phyloP scores from a whole-genome alignment of 2,797 vertebrate species.

The Sebastes kiyomatsui region DNA sequence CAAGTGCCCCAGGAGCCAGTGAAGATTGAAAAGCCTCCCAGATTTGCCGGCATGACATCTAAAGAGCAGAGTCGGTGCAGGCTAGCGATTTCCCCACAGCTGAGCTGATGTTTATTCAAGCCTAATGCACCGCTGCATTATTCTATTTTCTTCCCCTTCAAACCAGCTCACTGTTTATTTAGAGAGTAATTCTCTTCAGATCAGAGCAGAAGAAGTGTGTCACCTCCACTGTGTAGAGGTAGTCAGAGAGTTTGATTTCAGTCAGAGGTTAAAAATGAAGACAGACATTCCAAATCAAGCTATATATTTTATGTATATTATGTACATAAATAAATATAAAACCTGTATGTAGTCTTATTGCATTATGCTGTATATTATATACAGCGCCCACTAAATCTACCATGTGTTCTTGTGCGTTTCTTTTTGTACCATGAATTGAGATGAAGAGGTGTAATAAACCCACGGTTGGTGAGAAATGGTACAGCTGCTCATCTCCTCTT shows the following conservation, averaged over 20 bases:
- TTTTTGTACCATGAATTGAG: slow-evolving; percentile 60
- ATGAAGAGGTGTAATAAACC: slow-evolving; percentile 35
- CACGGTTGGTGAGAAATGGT: slow-evolving; percentile 24
- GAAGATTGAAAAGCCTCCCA: slow-evolving; percentile 64
- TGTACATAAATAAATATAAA: slow-evolving; percentile 65
- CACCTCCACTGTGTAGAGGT: slow-evolving; percentile 39
- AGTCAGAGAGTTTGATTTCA: slow-evolving; percentile 24
- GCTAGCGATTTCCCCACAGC: slow-evolving; percentile 37
- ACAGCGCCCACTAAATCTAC: slow-evolving; percentile 26
- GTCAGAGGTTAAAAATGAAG: slow-evolving; percentile 23
- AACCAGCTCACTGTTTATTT: slow-evolving; percentile 58
- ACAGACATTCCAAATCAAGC: slow-evolving; percentile 63
- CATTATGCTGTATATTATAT: slow-evolving; percentile 51
- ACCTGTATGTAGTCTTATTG: slow-evolving; percentile 54
- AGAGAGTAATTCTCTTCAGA: slow-evolving; percentile 45
- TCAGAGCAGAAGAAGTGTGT: slow-evolving; percentile 45
- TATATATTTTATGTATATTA: slow-evolving; percentile 55
- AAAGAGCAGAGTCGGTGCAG: slow-evolving; percentile 42
- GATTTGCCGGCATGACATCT: slow-evolving; percentile 56
- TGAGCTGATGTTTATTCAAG: slow-evolving; percentile 55
- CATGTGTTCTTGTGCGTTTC: slow-evolving; percentile 44
- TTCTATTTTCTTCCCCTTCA: slow-evolving; percentile 42
- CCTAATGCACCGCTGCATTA: slow-evolving; percentile 51
- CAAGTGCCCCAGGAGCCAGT: slow-evolving; percentile 51
- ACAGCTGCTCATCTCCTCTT: slow-evolving; percentile 49